phyloP scores from a whole-genome alignment of 2,888 invertebrate genomes.

The Ephialtes manifestator region DNA sequence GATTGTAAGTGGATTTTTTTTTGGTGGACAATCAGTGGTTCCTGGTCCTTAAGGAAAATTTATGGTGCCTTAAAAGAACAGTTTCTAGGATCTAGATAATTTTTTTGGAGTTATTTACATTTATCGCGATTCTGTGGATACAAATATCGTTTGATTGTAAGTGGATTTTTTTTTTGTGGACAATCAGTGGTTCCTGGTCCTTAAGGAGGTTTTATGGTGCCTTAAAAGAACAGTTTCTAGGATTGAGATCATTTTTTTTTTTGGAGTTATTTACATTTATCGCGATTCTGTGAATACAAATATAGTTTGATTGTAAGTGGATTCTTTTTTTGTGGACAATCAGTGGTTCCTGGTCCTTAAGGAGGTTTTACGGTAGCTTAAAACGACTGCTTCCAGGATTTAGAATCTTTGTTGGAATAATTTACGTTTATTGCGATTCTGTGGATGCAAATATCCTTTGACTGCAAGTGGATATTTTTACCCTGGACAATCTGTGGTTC shows the following conservation, averaged over 20 bases:
- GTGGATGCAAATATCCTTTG: neutral
- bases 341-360: no score
- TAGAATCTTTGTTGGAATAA: no score
- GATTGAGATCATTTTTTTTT: no score
- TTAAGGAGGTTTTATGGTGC: no score
- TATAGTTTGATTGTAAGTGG: neutral
- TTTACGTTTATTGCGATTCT: neutral
- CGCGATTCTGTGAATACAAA: neutral
- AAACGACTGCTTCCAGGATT: no score
- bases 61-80: no score
- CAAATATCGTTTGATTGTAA: neutral
- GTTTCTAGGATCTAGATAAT: no score
- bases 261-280: no score
- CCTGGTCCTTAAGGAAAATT: no score
- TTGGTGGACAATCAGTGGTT: neutral
- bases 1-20: neutral
- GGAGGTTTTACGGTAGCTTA: no score
- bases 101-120: no score
- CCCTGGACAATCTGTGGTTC: neutral
- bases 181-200: neutral
- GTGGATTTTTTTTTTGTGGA: neutral
- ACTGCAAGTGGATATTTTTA: slow-evolving; percentile 1
- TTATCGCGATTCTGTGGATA: neutral
- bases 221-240: no score
- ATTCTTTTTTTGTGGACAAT: neutral